Evolutionary conservation across 2,113 vertebrate genomes (phyloP).

Genomic region (Oreotrochilus melanogaster): DNA sequence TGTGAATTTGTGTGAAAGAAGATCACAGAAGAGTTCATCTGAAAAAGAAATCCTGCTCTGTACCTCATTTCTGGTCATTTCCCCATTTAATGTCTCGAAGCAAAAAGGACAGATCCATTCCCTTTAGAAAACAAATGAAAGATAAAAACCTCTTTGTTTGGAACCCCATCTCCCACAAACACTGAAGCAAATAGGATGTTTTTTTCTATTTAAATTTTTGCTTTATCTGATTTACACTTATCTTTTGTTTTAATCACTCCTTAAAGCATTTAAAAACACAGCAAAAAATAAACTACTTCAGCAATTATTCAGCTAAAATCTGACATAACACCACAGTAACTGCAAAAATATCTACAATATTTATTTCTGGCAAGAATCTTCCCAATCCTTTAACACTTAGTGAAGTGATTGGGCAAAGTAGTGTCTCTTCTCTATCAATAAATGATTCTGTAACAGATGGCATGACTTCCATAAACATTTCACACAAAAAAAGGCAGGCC

Average conservation of each 20-base stretch:
- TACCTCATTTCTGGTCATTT: not conserved
- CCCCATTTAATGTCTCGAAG: not conserved
- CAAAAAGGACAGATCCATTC: not conserved
- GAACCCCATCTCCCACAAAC: not conserved
- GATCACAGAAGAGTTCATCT: not conserved
- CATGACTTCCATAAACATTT: constrained; percentile 38
- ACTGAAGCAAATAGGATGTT: not conserved
- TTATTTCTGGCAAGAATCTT: constrained; percentile 23
- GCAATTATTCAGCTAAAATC: constrained; percentile 7
- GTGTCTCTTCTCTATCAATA: constrained; percentile 1
- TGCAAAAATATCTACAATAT: constrained; percentile 8
- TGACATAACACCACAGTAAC: not conserved
- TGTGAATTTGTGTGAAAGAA: not conserved
- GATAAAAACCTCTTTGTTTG: not conserved
- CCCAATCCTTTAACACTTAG: not conserved
- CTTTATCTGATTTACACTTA: not conserved
- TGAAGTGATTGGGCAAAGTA: not conserved
- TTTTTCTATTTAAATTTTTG: not conserved
- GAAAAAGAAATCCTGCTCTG: not conserved
- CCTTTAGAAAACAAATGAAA: not conserved
- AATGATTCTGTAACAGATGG: constrained; percentile 56
- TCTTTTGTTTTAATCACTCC: not conserved
- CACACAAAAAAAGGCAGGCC: constrained; percentile 1
- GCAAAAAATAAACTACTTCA: constrained; percentile 23
- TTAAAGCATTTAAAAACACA: not conserved